Conservation (phyloP, 2,888 invertebrate species). For the Marronus borbonicus region DNA sequence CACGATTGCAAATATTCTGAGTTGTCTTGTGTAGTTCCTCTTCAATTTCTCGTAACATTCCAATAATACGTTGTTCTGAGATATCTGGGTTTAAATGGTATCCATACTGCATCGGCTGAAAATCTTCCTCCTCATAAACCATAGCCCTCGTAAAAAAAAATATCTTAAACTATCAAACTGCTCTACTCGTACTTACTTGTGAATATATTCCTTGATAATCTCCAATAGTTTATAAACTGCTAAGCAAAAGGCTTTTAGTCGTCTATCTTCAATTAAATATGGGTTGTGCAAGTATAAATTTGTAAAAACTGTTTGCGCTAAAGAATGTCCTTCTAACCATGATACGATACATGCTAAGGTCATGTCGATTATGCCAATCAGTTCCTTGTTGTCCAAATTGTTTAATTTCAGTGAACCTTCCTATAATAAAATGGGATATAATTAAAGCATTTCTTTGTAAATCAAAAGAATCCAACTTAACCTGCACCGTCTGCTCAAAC, state of each 20-base stretch:
- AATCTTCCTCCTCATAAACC: constrained; percentile 97
- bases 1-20: constrained; percentile 47
- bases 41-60: constrained; percentile 91
- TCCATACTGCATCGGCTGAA: constrained; percentile 93
- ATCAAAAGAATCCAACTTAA: constrained; percentile 64
- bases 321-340: constrained; percentile 97
- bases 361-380: constrained; percentile 95
- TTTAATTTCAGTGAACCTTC: constrained; percentile 85
- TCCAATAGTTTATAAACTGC: constrained; percentile 92
- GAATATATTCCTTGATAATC: constrained; percentile 90
- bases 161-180: constrained; percentile 49
- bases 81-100: constrained; percentile 88
- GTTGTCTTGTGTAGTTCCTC: constrained; percentile 76
- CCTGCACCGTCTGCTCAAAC: constrained; percentile 89
- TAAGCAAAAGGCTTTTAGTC: constrained; percentile 89
- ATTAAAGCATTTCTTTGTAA: neutral
- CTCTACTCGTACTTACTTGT: constrained; percentile 74
- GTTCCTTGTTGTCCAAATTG: constrained; percentile 82
- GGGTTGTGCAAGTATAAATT: constrained; percentile 96
- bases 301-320: constrained; percentile 97
- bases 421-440: constrained; percentile 67
- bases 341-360: constrained; percentile 95
- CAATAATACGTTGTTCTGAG: constrained; percentile 84
- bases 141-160: constrained; percentile 75
- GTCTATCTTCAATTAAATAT: constrained; percentile 85